These are phyloP conservation scores for Cylas formicarius DNA, from an alignment of 1,140 invertebrate genomes.

Conservation along the genomic window DNA sequence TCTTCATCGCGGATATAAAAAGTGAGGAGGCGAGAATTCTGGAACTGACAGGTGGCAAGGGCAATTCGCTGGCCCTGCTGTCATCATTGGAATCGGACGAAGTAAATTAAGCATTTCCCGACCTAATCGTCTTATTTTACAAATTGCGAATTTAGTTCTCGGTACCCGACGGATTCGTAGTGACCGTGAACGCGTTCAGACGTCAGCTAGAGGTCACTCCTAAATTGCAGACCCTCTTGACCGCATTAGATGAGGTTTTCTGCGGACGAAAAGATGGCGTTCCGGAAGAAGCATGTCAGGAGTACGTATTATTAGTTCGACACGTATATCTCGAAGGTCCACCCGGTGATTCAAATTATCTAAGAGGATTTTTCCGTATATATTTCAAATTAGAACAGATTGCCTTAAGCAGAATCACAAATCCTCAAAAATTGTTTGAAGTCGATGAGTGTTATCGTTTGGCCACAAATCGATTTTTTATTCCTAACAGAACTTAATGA, in stretches of 20 bases:
- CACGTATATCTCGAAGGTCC: too few species aligned
- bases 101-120: conserved; percentile 11
- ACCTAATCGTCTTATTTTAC: conserved; percentile 32
- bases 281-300: conserved; percentile 30
- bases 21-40: conserved; percentile 24
- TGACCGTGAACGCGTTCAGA: conserved; percentile 29
- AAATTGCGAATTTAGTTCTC: conserved; percentile 21
- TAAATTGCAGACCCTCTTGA: conserved; percentile 24
- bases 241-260: conserved; percentile 32
- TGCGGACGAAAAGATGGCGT: conserved; percentile 23
- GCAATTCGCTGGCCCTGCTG: conserved; percentile 58
- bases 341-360: too few species aligned
- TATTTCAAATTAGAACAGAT: too few species aligned
- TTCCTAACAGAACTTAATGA: too few species aligned
- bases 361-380: too few species aligned
- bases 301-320: too few species aligned
- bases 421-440: conserved; percentile 4
- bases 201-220: conserved; percentile 27
- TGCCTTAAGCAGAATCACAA: too few species aligned
- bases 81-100: conserved; percentile 43
- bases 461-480: too few species aligned
- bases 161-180: conserved; percentile 31
- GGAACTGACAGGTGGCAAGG: conserved; percentile 60
- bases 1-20: conserved; percentile 21
- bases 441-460: too few species aligned